These are phyloP conservation scores for Euschistus heros DNA, from an alignment of 1,140 invertebrate genomes.

Conservation along the genomic window DNA sequence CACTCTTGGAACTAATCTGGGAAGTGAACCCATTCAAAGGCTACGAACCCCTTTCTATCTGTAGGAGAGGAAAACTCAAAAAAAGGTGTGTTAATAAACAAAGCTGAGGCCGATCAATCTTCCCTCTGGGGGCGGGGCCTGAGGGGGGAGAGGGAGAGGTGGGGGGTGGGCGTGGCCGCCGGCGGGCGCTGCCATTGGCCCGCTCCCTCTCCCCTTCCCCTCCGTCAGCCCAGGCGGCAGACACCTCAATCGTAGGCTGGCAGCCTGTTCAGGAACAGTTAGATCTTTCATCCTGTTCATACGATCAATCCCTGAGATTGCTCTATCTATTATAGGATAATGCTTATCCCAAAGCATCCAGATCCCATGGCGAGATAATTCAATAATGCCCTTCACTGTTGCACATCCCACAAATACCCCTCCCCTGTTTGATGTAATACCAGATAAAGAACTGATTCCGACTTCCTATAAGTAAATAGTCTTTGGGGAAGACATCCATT, in stretches of 20 bases:
- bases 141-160: neutral
- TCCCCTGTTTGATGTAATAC: no score
- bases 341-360: no score
- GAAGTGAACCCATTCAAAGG: neutral
- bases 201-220: neutral
- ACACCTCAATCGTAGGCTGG: neutral
- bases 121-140: neutral
- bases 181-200: neutral
- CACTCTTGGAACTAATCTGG: neutral
- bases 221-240: neutral
- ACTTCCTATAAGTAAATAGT: no score
- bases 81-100: slow-evolving; percentile 8
- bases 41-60: neutral
- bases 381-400: no score
- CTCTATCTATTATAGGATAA: no score
- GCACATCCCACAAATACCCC: no score
- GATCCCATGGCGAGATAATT: no score
- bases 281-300: neutral
- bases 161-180: neutral
- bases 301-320: neutral
- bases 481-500: no score
- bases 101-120: neutral
- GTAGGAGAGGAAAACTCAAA: slow-evolving; percentile 3
- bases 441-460: no score
- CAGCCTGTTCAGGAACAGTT: slow-evolving; percentile 1